These are phyloP conservation scores for Schrankia costaestrigalis DNA, from an alignment of 2,888 invertebrate species.

Conservation along the genomic window DNA sequence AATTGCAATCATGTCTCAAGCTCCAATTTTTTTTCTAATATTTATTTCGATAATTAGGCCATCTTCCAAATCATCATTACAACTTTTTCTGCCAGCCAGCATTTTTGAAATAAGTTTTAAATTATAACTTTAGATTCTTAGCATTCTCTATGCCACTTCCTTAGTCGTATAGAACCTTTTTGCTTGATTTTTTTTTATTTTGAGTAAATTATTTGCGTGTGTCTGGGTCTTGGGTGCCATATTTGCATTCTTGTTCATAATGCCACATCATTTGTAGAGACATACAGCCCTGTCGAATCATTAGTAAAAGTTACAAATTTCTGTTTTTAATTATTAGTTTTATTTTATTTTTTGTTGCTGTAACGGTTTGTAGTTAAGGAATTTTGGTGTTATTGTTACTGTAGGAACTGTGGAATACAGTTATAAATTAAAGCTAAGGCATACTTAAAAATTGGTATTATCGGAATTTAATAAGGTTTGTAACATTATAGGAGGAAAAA, in stretches of 20 bases:
- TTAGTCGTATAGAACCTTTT: no score
- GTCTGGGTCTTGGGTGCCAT: conserved; percentile 34
- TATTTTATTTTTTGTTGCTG: not conserved
- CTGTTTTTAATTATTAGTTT: conserved; percentile 18
- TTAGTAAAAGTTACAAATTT: conserved; percentile 22
- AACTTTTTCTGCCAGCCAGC: no score
- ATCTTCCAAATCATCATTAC: no score
- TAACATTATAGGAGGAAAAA: no score
- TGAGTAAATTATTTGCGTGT: conserved; percentile 1
- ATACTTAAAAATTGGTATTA: no score
- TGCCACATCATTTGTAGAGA: conserved; percentile 58
- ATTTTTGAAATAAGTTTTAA: conserved; percentile 30
- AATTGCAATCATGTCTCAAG: no score
- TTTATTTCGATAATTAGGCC: no score
- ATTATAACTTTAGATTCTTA: conserved; percentile 56
- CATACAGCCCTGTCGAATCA: conserved; percentile 25
- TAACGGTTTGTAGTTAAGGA: not conserved
- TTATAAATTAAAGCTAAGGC: no score
- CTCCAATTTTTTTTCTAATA: no score
- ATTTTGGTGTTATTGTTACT: no score
- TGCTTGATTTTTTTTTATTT: conserved; percentile 1
- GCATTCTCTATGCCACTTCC: conserved; percentile 29
- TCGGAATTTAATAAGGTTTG: no score
- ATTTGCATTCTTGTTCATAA: conserved; percentile 51
- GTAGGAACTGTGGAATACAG: no score